Conservation (phyloP, 37 sponge, comb jelly and placozoan species). For the Aplysina aerophoba region DNA sequence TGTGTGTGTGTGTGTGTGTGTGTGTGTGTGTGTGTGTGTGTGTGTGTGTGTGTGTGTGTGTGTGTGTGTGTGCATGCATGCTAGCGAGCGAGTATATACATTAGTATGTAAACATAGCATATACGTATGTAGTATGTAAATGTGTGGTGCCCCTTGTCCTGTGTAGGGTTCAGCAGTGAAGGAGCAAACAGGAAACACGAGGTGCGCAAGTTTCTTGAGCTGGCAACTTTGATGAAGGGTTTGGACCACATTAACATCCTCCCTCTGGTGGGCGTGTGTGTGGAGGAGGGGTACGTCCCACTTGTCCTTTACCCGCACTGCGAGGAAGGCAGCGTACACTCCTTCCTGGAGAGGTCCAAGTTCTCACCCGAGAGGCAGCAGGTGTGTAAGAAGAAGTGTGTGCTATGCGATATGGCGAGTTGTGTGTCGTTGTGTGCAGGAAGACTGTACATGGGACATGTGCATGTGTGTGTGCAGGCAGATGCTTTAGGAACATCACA, state of each 20-base stretch:
- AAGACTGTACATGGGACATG: neutral
- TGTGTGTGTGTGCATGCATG: neutral
- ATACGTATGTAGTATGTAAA: neutral
- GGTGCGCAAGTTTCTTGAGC: constrained; percentile 64
- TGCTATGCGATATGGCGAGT: no score
- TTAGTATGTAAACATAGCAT: neutral
- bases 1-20: constrained; percentile 21
- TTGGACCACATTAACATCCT: constrained; percentile 67
- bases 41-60: constrained; percentile 30
- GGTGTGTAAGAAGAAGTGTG: no score
- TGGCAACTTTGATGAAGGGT: constrained; percentile 54
- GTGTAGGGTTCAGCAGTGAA: constrained; percentile 16
- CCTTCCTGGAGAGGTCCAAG: constrained; percentile 46
- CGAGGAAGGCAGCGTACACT: constrained; percentile 70
- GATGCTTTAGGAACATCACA: no score
- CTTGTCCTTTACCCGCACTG: constrained; percentile 65
- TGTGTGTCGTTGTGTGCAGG: no score
- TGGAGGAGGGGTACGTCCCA: constrained; percentile 72
- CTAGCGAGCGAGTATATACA: neutral
- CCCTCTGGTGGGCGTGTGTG: constrained; percentile 53
- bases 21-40: neutral
- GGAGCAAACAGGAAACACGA: constrained; percentile 38
- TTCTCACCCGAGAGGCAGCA: constrained; percentile 27
- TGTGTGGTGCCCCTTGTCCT: neutral
- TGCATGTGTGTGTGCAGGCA: no score